Evolutionary conservation across 2,113 vertebrate species (phyloP), one percentile per base, ranked within the genome.

Genomic region (Scopus umbretta): DNA sequence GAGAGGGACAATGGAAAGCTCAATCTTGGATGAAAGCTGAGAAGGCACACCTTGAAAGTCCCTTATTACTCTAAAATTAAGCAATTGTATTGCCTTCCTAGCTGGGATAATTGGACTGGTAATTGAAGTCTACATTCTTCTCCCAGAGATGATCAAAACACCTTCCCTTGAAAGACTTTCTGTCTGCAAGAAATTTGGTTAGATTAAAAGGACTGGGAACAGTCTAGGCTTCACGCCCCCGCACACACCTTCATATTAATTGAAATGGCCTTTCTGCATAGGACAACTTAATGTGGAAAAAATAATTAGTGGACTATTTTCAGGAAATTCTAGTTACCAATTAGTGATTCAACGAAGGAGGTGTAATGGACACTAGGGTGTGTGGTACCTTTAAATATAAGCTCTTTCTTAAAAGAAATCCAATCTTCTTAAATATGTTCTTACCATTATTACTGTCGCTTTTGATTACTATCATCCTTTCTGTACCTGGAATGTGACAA

Each of bases 121-220:
- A 94, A 94, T 96, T 96, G 88, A 96, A 95, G 96, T 95, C 95
- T 96, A 43, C 88, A 26, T 92, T 96, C 93, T 88, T 92, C 73
- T 91, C 70, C 63, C 80, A 80, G 90, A 93, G 85, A 97, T 80
- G 93, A 96, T 96, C 94, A 97, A 96, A 97, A 97, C 2, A 0
- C 71, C 49, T 90, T 88, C 74, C 74, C 95, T 95, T 96, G 85
- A 96, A 97, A 93, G 94, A 66, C 90, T 94, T 89, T 87, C 63
- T 86, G 85, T 93, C 67, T 88, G 82, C 62, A 90, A 95, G 85
- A 90, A 65, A 68, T 80, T 82, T 66, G 94, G 93, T 96, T 95
- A 96, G 94, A 96, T 96, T 97, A 96, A 96, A 97, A 95, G 92
- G 82, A 95, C 90, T 97, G 96, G 85, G 96, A 97, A 96, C 71